Evolutionary conservation across 2,113 vertebrate genomes (phyloP), one percentile per base, ranked within the genome.

Genomic region (Collichthys lucidus): DNA sequence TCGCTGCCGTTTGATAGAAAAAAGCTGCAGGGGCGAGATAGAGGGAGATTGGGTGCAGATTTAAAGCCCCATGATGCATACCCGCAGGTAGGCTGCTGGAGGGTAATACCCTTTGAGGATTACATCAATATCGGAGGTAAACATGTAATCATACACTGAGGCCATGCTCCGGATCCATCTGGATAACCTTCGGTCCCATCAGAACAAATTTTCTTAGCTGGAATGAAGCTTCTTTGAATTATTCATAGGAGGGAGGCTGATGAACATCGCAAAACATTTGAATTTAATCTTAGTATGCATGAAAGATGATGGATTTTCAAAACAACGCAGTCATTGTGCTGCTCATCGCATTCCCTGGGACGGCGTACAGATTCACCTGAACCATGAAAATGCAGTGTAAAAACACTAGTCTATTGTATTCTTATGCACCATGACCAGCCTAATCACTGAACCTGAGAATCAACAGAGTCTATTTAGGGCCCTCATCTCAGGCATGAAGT

Each of bases 91-190:
- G 65, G 76, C 50, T 71, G 64, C 84, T 46, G 80, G 72, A 76
- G 79, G 80, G 87, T 84, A 87, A 86, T 86, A 73, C 84, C 87
- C 71, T 89, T 85, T 88, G 86, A 83, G 90, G 90, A 94, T 94
- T 90, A 92, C 90, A 89, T 86, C 84, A 90, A 83, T 92, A 86
- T 84, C 63, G 56, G 77, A 88, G 89, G 84, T 88, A 92, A 92
- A 92, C 90, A 85, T 86, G 91, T 91, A 91, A 93, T 94, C 88
- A 87, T 88, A 88, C 73, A 83, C 67, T 69, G 63, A 86, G 85
- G 83, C 74, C 78, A 57, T 16, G 78, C 79, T 84, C 82, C 4
- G 16, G 63, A 88, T 90, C 64, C 74, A 66, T 77, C 61, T 77
- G 88, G 82, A 84, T 90, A 89, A 88, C 88, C 86, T 91, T 88